Evolutionary conservation across 2,797 vertebrate genomes (phyloP).

Genomic region (Rhinoraja longicauda): DNA sequence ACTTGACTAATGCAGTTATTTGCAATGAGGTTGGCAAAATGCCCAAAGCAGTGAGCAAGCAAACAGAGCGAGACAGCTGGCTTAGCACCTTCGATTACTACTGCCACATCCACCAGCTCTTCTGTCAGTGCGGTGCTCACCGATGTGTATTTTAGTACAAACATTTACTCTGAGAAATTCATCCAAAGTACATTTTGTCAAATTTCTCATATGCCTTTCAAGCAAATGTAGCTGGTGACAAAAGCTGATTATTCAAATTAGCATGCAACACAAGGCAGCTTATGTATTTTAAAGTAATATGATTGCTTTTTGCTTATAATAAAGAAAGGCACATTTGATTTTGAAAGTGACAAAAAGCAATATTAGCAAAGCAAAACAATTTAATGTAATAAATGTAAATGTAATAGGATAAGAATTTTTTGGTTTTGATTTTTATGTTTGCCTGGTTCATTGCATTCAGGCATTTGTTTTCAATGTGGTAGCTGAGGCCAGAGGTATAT

Average conservation of each 20-base stretch:
- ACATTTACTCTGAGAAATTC: constrained; percentile 41
- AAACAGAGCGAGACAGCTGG: constrained; percentile 58
- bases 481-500: constrained; percentile 35
- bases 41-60: constrained; percentile 67
- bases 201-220: constrained; percentile 37
- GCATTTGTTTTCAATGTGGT: constrained; percentile 33
- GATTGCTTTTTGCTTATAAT: constrained; percentile 76
- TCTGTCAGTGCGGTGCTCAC: constrained; percentile 51
- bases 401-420: constrained; percentile 39
- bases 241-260: constrained; percentile 69
- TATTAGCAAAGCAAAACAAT: constrained; percentile 80
- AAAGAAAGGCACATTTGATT: constrained; percentile 78
- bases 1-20: constrained; percentile 75
- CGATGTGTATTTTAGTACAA: constrained; percentile 40
- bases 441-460: constrained; percentile 35
- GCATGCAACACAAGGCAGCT: constrained; percentile 75
- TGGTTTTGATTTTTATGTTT: constrained; percentile 38
- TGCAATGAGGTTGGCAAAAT: constrained; percentile 65
- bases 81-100: constrained; percentile 51
- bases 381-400: constrained; percentile 64
- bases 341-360: constrained; percentile 79
- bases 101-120: constrained; percentile 48
- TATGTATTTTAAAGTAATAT: constrained; percentile 78
- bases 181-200: constrained; percentile 38
- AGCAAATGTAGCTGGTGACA: constrained; percentile 40